phyloP scores from a whole-genome alignment of 2,888 invertebrate genomes.

The Cephus sareptanus region DNA sequence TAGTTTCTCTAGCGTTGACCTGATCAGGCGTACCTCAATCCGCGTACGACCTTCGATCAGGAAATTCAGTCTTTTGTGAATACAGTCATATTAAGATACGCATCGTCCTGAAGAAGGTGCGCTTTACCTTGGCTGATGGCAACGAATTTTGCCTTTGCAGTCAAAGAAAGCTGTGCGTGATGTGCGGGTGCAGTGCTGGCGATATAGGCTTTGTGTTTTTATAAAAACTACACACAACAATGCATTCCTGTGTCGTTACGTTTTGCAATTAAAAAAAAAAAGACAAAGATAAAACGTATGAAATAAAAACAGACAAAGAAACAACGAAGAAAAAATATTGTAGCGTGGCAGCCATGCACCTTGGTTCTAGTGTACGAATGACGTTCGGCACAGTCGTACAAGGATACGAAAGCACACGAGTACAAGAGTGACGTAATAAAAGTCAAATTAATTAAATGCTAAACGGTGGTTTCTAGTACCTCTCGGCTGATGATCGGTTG shows the following conservation, averaged over 20 bases:
- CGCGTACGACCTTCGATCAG: neutral
- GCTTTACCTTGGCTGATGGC: neutral
- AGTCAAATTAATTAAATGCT: constrained; percentile 41
- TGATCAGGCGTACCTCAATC: neutral
- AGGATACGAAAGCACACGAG: neutral
- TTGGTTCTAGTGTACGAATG: constrained; percentile 26
- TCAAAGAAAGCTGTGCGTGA: constrained; percentile 39
- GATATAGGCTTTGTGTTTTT: constrained; percentile 3
- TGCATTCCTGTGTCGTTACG: constrained; percentile 3
- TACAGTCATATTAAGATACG: neutral
- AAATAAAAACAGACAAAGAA: neutral
- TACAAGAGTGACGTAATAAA: neutral
- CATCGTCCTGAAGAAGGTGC: neutral
- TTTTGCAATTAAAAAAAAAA: constrained; percentile 22
- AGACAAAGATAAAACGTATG: constrained; percentile 3
- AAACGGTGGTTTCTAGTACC: constrained; percentile 80
- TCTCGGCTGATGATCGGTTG: constrained; percentile 68
- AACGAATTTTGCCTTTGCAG: neutral
- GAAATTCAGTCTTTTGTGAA: neutral
- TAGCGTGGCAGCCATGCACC: constrained; percentile 55
- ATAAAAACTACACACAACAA: neutral
- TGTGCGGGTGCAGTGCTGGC: constrained; percentile 35
- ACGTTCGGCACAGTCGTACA: neutral
- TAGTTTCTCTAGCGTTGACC: neutral
- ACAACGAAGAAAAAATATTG: constrained; percentile 2